Percentiles rank a stretch among this genome's conserved stretches.
Evolutionary conservation across 2,888 invertebrate species (phyloP).

Genomic region (Eugnorisma glareosa): DNA sequence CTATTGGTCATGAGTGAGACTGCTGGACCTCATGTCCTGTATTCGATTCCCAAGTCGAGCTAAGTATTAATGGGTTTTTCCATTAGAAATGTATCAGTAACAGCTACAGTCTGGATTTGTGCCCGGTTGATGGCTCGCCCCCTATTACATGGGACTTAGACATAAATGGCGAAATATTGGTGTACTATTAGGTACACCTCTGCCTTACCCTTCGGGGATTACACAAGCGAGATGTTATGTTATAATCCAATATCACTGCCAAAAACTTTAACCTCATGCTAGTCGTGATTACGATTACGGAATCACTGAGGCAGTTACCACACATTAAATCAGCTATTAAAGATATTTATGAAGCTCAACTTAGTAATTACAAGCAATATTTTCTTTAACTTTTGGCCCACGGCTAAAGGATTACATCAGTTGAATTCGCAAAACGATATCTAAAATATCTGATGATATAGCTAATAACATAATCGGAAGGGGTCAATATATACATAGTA

Average conservation of each 20-base stretch:
- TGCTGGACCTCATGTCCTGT: no score
- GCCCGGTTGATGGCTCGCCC: no score
- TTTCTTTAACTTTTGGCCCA: conserved; percentile 20
- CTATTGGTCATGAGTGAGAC: no score
- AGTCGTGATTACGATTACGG: neutral
- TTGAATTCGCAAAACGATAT: conserved; percentile 40
- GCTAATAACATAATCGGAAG: conserved; percentile 25
- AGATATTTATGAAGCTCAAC: conserved; percentile 19
- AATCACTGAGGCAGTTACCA: conserved; percentile 16
- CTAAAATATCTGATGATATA: conserved; percentile 12
- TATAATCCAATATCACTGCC: neutral
- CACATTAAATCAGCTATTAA: conserved; percentile 32
- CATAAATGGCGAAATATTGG: no score
- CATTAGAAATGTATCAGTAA: no score
- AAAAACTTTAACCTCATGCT: neutral
- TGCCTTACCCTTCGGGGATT: no score
- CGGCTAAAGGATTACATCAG: conserved; percentile 47
- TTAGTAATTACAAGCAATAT: conserved; percentile 48
- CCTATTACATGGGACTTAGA: no score
- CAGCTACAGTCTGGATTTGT: no score
- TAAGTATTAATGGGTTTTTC: no score
- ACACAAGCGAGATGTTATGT: neutral
- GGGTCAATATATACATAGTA: conserved; percentile 30
- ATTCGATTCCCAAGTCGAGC: no score
- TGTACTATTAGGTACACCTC: no score